These are phyloP conservation scores for Acanthosepion lycidas DNA, from an alignment of 2,888 invertebrate species.

Conservation along the genomic window DNA sequence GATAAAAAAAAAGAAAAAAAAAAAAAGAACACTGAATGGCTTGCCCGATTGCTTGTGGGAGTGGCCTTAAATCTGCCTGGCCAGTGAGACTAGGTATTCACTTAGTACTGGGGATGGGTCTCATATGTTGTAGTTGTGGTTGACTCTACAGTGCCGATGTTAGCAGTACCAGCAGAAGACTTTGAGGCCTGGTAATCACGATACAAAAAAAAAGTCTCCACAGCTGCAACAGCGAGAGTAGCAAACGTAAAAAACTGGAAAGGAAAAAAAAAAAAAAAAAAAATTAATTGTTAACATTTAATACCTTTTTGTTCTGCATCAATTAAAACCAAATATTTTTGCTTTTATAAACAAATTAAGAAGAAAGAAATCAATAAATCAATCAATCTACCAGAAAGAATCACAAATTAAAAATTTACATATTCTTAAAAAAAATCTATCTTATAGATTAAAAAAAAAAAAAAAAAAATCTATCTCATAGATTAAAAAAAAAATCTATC, in stretches of 20 bases:
- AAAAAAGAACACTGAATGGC: neutral
- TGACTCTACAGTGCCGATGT: conserved; percentile 56
- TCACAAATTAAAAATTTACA: too few species aligned
- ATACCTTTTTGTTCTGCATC: too few species aligned
- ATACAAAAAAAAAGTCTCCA: conserved; percentile 71
- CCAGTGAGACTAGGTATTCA: conserved; percentile 56
- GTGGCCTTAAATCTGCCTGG: conserved; percentile 43
- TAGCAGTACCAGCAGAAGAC: conserved; percentile 35
- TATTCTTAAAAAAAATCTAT: too few species aligned
- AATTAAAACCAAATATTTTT: too few species aligned
- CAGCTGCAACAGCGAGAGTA: conserved; percentile 64
- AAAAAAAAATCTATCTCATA: too few species aligned
- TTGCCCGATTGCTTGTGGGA: neutral
- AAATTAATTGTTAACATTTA: too few species aligned
- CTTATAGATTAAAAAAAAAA: too few species aligned
- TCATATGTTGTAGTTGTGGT: conserved; percentile 65
- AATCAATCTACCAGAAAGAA: too few species aligned
- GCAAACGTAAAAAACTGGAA: conserved; percentile 71
- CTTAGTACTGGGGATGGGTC: conserved; percentile 61
- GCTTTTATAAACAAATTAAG: too few species aligned
- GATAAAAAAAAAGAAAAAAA: neutral
- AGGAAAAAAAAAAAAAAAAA: conserved; percentile 42
- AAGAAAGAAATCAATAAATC: too few species aligned
- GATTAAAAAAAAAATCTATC: too few species aligned
- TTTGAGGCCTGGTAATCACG: conserved; percentile 61